phyloP scores from a whole-genome alignment of 2,797 vertebrate species.

The Acipenser oxyrinchus region DNA sequence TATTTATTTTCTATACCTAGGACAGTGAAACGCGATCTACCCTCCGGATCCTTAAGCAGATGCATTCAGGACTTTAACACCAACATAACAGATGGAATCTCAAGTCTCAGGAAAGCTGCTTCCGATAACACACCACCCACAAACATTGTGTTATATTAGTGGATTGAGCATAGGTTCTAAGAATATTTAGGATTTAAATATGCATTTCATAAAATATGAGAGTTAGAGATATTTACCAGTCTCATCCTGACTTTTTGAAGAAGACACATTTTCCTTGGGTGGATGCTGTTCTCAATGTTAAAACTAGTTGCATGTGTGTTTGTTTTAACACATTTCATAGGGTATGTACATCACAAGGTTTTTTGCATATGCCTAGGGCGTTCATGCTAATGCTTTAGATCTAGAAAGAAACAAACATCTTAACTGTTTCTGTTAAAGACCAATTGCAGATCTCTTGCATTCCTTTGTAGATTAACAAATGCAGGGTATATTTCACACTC shows the following conservation, averaged over 20 bases:
- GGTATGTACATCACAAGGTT: background rate
- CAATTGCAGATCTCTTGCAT: no score
- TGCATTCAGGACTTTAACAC: background rate
- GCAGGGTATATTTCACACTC: conserved; percentile 3
- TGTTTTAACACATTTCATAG: background rate
- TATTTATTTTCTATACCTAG: conserved; percentile 15
- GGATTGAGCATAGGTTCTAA: background rate
- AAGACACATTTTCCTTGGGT: background rate
- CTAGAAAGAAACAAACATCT: background rate
- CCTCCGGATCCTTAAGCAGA: conserved; percentile 2
- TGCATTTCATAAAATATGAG: background rate
- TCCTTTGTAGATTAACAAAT: background rate
- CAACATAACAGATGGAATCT: background rate
- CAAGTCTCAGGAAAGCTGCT: background rate
- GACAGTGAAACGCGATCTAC: background rate
- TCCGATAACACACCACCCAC: background rate
- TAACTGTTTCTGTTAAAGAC: background rate
- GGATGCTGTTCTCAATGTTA: background rate
- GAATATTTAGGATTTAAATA: background rate
- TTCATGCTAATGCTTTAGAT: background rate
- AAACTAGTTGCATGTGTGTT: background rate
- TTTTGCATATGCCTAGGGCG: background rate
- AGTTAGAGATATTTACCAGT: background rate
- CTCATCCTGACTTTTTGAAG: background rate
- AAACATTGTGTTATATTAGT: background rate